Evolutionary conservation across 2,888 invertebrate genomes (phyloP), one percentile per base, ranked within the genome.

Genomic region (Limnephilus lunatus): DNA sequence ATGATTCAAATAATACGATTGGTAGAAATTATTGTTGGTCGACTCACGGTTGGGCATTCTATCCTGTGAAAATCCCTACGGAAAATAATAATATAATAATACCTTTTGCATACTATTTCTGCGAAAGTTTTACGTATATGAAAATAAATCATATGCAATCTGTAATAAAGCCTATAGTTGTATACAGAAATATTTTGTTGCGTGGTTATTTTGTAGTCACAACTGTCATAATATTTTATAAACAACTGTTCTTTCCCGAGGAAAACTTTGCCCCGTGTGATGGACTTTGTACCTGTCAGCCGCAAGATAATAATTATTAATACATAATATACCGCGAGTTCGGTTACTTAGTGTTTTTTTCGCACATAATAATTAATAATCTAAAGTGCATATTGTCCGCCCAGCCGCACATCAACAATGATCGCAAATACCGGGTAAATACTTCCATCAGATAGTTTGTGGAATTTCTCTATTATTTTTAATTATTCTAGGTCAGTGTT

Each of bases 171-270:
- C 68, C 25, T 68, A 68, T 25, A 25, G 25, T 68, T 2, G 68
- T n/a, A 68, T 68, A 68, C 1, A 68, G 0, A 25, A 25, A n/a
- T 68, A 9, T 25, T 68, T 25, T 25, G 0, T 1, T 7, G 25
- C n/a, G 25, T 68, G 68, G 68, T 68, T 68, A 9, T 68, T 25
- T 68, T 25, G 68, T 25, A 68, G 25, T 25, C n/a, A 68, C 68
- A 68, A 25, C 68, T 90, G 80, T 90, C 53, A 48, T 48, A 90
- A 90, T n/a, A 35, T 68, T 90, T 90, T 30, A 91, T 81, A 96
- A 94, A 99, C 99, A 94, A 94, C 98, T 98, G 94, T 98, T 87
- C 25, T 91, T 81, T 91, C 98, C 95, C 86, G 82, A 44, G 31
- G 89, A 85, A 89, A 80, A 90, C 86, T 92, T 89, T 91, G 90